Percentiles rank a stretch among this genome's conserved stretches.
These are phyloP conservation scores for Anthonomus grandis DNA, from an alignment of 1,140 invertebrate species.

Conservation along the genomic window DNA sequence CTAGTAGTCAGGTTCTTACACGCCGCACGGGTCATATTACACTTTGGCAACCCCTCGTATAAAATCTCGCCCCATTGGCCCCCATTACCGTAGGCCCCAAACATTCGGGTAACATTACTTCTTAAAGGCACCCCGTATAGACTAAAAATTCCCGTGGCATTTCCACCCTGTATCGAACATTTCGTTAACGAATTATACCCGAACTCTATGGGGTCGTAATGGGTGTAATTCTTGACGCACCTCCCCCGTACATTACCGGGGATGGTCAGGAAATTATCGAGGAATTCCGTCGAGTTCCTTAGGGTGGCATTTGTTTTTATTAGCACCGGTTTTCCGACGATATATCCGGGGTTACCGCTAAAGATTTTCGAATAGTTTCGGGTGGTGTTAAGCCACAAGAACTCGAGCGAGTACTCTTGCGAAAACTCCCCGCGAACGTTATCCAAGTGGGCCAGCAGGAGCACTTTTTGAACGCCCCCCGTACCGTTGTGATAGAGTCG, in stretches of 20 bases:
- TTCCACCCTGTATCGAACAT: constrained; percentile 44
- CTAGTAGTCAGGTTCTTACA: constrained; percentile 28
- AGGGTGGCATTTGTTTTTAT: constrained; percentile 47
- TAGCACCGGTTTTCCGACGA: constrained; percentile 60
- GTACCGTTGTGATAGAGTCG: constrained; percentile 58
- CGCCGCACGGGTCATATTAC: constrained; percentile 44
- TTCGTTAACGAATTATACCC: constrained; percentile 52
- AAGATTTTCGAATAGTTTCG: constrained; percentile 45
- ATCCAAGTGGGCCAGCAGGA: constrained; percentile 48
- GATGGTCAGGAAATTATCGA: constrained; percentile 50
- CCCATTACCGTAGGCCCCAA: constrained; percentile 58
- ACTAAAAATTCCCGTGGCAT: constrained; percentile 51
- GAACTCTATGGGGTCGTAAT: constrained; percentile 49
- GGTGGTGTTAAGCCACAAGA: constrained; percentile 50
- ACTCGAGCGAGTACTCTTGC: constrained; percentile 54
- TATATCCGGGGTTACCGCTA: constrained; percentile 71
- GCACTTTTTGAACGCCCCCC: constrained; percentile 51
- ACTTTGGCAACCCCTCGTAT: constrained; percentile 42
- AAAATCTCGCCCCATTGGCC: constrained; percentile 58
- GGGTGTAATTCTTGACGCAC: constrained; percentile 47
- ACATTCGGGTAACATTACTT: constrained; percentile 47
- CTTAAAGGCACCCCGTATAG: constrained; percentile 43
- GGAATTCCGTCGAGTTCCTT: constrained; percentile 11
- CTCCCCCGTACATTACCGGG: constrained; percentile 46
- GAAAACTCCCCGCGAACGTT: constrained; percentile 48